Base-by-base conservation (phyloP, 2,113 vertebrate species). In the Salminus brasiliensis region DNA sequence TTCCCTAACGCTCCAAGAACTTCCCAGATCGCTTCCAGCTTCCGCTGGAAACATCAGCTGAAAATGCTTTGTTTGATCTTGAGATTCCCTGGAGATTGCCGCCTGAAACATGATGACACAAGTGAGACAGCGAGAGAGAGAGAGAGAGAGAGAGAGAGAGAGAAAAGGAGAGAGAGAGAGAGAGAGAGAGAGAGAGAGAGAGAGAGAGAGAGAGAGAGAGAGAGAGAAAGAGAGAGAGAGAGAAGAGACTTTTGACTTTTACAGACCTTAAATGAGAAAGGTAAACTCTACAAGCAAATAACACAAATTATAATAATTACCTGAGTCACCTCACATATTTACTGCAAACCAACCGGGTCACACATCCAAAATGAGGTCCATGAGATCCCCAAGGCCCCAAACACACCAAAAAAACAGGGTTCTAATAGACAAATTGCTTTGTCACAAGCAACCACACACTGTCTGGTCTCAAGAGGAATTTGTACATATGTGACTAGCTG, bases 31-130 rank as follows among this genome's bases (percentile, higher is more conserved):
- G 75, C 69, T 84, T 60, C 21, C n/a, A n/a, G 55, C 79, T 86
- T 90, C 85, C 39, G 63, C 85, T 76, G 55, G 59, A 66, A 74
- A 78, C 55, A 77, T 87, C 85, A 80, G 72, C 32, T 78, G 53
- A 82, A 71, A 80, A 69, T 25, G 16, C 60, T 60, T 57, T 72
- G 85, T 92, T 89, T 89, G 85, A 89, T 87, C 87, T 74, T n/a
- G 5, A 30, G 12, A 32, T 69, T 86, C 76, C 79, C 78, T 74
- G 78, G 83, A 83, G 79, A 89, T 70, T 59, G 71, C 29, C 75
- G 67, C 66, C 47, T 81, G 74, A 74, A 79, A 74, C 53, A 52
- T 25, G 78, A 84, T 86, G 89, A 90, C 80, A 85, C 30, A 62
- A 75, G 81, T 74, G 79, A 57, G 70, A 57, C 57, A 12, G 30